A percentile compares a stretch with the other conserved stretches of the same genome.
These are phyloP conservation scores for Ceratitis capitata DNA, from an alignment of 1,140 invertebrate species.

Conservation along the genomic window DNA sequence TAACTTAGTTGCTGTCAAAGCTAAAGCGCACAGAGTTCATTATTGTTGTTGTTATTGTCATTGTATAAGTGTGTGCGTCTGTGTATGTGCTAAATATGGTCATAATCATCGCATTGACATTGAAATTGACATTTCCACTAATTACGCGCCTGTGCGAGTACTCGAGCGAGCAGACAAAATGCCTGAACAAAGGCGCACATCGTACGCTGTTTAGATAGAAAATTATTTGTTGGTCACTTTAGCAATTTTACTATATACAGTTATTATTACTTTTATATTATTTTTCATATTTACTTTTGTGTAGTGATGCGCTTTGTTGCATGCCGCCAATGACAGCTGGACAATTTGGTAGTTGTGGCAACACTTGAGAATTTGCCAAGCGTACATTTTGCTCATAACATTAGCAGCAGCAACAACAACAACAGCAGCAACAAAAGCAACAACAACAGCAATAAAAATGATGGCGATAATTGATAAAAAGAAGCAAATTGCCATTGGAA, in stretches of 20 bases:
- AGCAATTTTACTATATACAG: background rate
- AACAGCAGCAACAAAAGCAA: too few species aligned
- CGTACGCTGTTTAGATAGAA: too few species aligned
- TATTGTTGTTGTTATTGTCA: background rate
- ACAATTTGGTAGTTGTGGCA: background rate
- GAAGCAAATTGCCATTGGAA: background rate
- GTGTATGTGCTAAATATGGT: background rate
- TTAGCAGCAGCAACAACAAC: too few species aligned
- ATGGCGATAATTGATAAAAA: background rate
- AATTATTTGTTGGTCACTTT: background rate
- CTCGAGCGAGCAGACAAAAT: background rate
- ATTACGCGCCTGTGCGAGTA: background rate
- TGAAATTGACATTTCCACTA: conserved; percentile 22
- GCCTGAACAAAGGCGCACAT: background rate
- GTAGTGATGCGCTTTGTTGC: background rate
- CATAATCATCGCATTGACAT: conserved; percentile 15
- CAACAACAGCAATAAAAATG: too few species aligned
- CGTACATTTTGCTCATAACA: background rate
- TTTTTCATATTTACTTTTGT: background rate
- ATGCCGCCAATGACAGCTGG: background rate
- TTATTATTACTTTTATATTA: background rate
- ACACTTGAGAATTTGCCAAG: conserved; percentile 10
- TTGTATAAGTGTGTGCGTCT: background rate
- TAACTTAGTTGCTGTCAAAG: background rate
- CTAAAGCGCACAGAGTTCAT: background rate